phyloP scores from a whole-genome alignment of 2,113 vertebrate genomes.

The Carlito syrichta region DNA sequence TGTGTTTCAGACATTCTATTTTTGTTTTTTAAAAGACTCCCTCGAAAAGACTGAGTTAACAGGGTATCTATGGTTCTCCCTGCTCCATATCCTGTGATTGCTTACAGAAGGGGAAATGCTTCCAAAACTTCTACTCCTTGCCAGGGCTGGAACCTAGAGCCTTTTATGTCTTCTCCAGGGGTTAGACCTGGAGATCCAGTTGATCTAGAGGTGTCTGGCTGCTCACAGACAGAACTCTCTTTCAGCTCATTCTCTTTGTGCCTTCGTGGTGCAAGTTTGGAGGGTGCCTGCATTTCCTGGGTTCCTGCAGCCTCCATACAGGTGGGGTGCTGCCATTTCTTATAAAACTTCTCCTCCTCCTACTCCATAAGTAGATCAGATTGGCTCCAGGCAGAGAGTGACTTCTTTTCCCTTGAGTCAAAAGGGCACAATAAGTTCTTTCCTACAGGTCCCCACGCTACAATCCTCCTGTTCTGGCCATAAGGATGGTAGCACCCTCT shows the following conservation, averaged over 20 bases:
- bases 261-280: neutral
- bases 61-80: neutral
- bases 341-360: neutral
- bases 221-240: neutral
- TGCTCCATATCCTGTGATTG: neutral
- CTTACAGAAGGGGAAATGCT: neutral
- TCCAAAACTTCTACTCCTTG: neutral
- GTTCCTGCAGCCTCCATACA: neutral
- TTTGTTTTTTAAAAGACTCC: neutral
- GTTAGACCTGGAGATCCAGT: neutral
- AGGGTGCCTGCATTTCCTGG: neutral
- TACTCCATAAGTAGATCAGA: neutral
- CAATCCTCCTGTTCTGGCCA: fast-evolving
- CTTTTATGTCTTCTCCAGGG: neutral
- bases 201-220: neutral
- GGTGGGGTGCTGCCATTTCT: neutral
- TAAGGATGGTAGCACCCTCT: neutral
- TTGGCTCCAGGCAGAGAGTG: neutral
- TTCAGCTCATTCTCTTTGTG: neutral
- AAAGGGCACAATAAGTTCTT: neutral
- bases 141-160: neutral
- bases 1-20: neutral
- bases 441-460: fast-evolving
- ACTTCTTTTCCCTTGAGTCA: neutral
- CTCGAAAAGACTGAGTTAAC: neutral